A percentile compares a stretch with the other conserved stretches of the same genome.
Conservation (phyloP, 1,140 invertebrate species). For the Paralvinella palmiformis region DNA sequence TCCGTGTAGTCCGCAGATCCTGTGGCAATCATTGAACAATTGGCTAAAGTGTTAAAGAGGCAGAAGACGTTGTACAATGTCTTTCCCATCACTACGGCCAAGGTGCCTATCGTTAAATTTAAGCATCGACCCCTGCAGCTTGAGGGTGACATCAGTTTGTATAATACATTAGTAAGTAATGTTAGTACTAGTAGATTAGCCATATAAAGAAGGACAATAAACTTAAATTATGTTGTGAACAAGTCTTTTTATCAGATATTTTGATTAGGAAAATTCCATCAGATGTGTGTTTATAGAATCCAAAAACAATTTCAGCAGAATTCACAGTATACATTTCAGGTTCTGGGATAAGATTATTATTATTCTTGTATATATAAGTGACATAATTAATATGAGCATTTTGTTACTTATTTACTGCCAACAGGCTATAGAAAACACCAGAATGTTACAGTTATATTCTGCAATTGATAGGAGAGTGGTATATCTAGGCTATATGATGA, state of each 20-base stretch:
- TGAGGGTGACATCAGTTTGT: conserved; percentile 61
- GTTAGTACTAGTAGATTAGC: no score
- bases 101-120: conserved; percentile 65
- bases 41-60: conserved; percentile 49
- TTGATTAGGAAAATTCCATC: no score
- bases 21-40: conserved; percentile 47
- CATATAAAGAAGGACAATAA: no score
- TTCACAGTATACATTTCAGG: no score
- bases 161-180: conserved; percentile 54
- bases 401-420: no score
- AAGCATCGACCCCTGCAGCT: conserved; percentile 47
- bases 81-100: conserved; percentile 57
- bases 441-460: conserved; percentile 54
- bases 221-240: no score
- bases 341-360: no score
- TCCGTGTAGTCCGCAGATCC: conserved; percentile 47
- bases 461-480: conserved; percentile 56
- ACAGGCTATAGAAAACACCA: conserved; percentile 57
- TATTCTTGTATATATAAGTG: no score
- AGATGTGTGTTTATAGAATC: no score
- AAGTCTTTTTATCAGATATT: no score
- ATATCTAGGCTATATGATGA: conserved; percentile 57
- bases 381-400: no score
- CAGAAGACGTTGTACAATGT: conserved; percentile 50
- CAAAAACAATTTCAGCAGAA: no score